Conservation (phyloP, 1,140 invertebrate genomes). For the Drosophila navojoa region DNA sequence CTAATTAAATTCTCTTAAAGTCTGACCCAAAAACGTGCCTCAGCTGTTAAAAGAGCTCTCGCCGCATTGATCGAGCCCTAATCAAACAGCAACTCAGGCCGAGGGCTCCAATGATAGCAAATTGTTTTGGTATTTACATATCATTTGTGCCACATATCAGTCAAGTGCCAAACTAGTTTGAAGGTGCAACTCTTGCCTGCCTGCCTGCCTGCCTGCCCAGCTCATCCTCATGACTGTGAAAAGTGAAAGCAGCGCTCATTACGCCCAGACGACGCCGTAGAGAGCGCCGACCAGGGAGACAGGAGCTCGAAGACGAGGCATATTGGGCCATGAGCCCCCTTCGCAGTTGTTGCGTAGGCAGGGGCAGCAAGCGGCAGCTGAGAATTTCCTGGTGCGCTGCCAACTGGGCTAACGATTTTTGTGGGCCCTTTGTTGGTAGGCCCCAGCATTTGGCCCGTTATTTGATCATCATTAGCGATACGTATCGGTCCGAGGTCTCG, state of each 20-base stretch:
- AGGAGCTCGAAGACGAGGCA: not conserved
- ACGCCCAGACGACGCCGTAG: conserved; percentile 22
- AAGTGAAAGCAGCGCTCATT: conserved; percentile 51
- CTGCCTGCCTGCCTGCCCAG: not conserved
- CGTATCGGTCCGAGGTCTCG: conserved; percentile 60
- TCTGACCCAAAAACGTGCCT: not conserved
- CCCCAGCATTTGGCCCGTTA: conserved; percentile 69
- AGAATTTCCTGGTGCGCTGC: conserved; percentile 70
- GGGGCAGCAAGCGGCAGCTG: conserved; percentile 7
- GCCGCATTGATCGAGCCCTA: conserved; percentile 70
- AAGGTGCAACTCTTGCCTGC: conserved; percentile 1
- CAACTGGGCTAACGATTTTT: conserved; percentile 80
- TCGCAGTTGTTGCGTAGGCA: conserved; percentile 60
- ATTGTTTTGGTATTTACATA: conserved; percentile 77
- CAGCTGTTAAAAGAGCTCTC: not conserved
- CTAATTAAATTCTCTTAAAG: not conserved
- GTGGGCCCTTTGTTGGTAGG: conserved; percentile 41
- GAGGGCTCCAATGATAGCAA: conserved; percentile 50
- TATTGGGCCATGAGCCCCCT: too few species aligned
- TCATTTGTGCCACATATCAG: conserved; percentile 55
- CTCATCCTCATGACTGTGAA: conserved; percentile 4
- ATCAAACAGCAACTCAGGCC: conserved; percentile 58
- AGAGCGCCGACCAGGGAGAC: conserved; percentile 4
- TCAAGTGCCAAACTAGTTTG: conserved; percentile 30
- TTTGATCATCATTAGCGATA: conserved; percentile 82